phyloP scores from a whole-genome alignment of 2,797 vertebrate species.

The Jordanella pulchra region DNA sequence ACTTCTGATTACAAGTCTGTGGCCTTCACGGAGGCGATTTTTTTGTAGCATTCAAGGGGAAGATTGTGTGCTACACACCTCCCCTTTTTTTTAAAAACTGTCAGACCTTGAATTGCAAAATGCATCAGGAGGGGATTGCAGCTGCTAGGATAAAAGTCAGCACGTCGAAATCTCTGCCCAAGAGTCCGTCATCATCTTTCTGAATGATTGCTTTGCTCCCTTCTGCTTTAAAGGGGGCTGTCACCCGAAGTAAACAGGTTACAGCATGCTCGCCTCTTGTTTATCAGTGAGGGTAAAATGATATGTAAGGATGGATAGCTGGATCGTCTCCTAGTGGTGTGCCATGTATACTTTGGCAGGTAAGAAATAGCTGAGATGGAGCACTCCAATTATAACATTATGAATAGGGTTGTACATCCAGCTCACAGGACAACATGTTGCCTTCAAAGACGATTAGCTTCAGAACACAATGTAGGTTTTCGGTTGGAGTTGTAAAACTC shows the following conservation, averaged over 20 bases:
- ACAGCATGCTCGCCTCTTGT: slow-evolving; percentile 18
- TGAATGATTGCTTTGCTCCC: slow-evolving; percentile 12
- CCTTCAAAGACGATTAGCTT: not conserved
- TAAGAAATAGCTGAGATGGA: slow-evolving; percentile 11
- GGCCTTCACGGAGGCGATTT: not conserved
- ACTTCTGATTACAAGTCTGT: not conserved
- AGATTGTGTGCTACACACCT: slow-evolving; percentile 1
- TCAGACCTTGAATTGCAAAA: slow-evolving; percentile 12
- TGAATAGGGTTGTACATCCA: not conserved
- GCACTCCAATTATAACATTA: slow-evolving; percentile 7
- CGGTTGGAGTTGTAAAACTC: not conserved
- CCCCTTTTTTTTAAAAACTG: slow-evolving; percentile 1
- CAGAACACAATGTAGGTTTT: not conserved
- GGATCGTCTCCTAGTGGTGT: not conserved
- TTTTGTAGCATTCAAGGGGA: slow-evolving; percentile 3
- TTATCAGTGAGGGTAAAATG: slow-evolving; percentile 18
- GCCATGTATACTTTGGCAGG: not conserved
- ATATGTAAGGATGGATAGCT: not conserved
- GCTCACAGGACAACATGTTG: not conserved
- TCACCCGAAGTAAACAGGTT: slow-evolving; percentile 18
- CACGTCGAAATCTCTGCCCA: slow-evolving; percentile 10
- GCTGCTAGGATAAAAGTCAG: slow-evolving; percentile 18
- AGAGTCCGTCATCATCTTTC: slow-evolving; percentile 16
- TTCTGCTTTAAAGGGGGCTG: slow-evolving; percentile 9
- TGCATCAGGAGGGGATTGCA: not conserved